These are phyloP conservation scores for Ostrea denselamellosa DNA, from an alignment of 1,140 invertebrate species.

Conservation along the genomic window DNA sequence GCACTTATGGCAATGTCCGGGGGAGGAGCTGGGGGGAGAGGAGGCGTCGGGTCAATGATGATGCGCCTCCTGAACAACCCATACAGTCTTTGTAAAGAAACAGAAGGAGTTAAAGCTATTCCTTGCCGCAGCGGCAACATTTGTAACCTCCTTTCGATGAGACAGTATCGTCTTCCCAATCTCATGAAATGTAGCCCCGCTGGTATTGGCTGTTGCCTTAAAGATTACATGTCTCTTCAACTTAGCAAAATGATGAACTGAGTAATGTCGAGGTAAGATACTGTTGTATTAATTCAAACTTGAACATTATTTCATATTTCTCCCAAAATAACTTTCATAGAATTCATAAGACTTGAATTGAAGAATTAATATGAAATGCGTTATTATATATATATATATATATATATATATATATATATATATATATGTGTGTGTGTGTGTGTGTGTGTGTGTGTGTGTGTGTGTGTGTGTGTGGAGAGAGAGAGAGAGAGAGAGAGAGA, in stretches of 20 bases:
- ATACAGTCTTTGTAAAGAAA: constrained; percentile 55
- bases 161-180: constrained; percentile 55
- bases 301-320: too few relatives aligned
- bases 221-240: constrained; percentile 53
- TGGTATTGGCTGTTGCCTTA: constrained; percentile 60
- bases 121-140: constrained; percentile 51
- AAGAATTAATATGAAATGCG: too few relatives aligned
- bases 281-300: too few relatives aligned
- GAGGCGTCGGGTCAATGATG: constrained; percentile 7
- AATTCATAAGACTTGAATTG: too few relatives aligned
- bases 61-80: constrained; percentile 50
- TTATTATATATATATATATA: too few relatives aligned
- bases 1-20: background rate
- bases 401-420: too few relatives aligned
- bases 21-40: background rate
- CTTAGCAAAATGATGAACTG: constrained; percentile 47
- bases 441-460: too few relatives aligned
- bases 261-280: background rate
- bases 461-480: too few relatives aligned
- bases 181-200: constrained; percentile 58
- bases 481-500: too few relatives aligned
- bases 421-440: too few relatives aligned
- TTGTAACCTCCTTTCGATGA: constrained; percentile 56
- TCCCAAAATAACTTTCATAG: too few relatives aligned
- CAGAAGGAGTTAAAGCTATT: constrained; percentile 54